A percentile compares a stretch with the other conserved stretches of the same genome.
Conservation (phyloP, 2,888 invertebrate species). For the Idaea biselata region DNA sequence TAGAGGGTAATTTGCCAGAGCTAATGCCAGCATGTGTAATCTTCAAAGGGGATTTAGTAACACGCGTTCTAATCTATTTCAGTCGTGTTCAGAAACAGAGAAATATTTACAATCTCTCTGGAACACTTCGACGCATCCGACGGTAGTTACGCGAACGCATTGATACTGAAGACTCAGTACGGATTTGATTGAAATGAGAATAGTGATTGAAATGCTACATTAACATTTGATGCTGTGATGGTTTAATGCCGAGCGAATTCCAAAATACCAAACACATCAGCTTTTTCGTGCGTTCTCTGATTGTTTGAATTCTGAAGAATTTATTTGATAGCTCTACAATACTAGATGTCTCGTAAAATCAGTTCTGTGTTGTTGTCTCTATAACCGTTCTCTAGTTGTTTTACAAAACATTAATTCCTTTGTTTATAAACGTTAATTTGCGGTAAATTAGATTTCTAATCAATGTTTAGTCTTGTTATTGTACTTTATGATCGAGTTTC, state of each 20-base stretch:
- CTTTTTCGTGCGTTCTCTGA: slow-evolving; percentile 26
- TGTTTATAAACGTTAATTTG: too few relatives aligned
- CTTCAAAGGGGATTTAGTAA: slow-evolving; percentile 81
- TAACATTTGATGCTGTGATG: slow-evolving; percentile 43
- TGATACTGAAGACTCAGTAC: slow-evolving; percentile 63
- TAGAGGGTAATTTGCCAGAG: slow-evolving; percentile 81
- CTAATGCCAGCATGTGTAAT: slow-evolving; percentile 79
- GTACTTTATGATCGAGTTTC: too few relatives aligned
- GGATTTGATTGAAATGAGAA: slow-evolving; percentile 66
- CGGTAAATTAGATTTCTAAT: too few relatives aligned
- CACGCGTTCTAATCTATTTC: slow-evolving; percentile 80
- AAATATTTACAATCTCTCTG: slow-evolving; percentile 80
- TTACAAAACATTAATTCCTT: neutral
- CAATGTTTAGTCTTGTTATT: too few relatives aligned
- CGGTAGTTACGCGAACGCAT: slow-evolving; percentile 77
- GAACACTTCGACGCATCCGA: slow-evolving; percentile 80
- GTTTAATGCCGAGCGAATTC: slow-evolving; percentile 38
- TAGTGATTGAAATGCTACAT: slow-evolving; percentile 64
- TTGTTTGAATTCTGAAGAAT: slow-evolving; percentile 10
- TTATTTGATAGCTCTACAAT: slow-evolving; percentile 16
- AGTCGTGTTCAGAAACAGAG: slow-evolving; percentile 78
- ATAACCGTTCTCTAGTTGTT: neutral
- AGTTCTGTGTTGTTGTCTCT: neutral
- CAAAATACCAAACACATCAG: slow-evolving; percentile 14
- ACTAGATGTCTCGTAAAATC: neutral